Evolutionary conservation across 1,140 invertebrate species (phyloP), one percentile per base, ranked within the genome.

Genomic region (Pemphigus obesinymphae): DNA sequence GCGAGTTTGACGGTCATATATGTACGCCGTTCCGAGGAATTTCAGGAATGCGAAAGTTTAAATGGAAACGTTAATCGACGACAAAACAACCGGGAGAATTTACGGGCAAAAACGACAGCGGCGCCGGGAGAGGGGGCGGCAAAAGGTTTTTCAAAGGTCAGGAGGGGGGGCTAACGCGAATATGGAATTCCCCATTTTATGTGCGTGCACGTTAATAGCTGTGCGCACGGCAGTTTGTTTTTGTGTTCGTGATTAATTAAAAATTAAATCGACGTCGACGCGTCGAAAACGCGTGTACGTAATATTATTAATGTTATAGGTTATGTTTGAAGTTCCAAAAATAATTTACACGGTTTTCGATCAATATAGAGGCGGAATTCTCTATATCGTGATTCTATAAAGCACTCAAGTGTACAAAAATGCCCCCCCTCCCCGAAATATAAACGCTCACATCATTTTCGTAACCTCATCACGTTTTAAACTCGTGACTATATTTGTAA

Each of bases 21-120:
- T n/a, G n/a, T n/a, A n/a, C 37, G 68, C n/a, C 31, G 48, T 31
- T 75, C 4, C n/a, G 75, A n/a, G n/a, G 75, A 58, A 78, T 78
- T 55, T 78, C 20, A 34, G 31, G 75, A 58, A 78, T 78, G 75
- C 50, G n/a, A 58, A 58, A 58, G 75, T 78, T 40, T 58, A 58
- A 70, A 78, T 58, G 75, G 50, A 78, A 78, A 78, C 75, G 75
- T 78, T 75, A 55, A 70, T 40, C 48, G 48, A 58, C 68, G 40
- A 58, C 40, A 78, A 50, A 45, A 17, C 31, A 20, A n/a, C n/a
- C 37, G 37, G 37, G 37, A n/a, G 53, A 58, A 78, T 78, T 58
- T 55, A 50, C 73, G 48, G 72, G 31, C 48, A 37, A 55, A 75
- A 75, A 75, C 72, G 73, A 37, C 11, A 29, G 15, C 48, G 20